Evolutionary conservation across 2,888 invertebrate species (phyloP), one percentile per base, ranked within the genome.

Genomic region (Panopea generosa): DNA sequence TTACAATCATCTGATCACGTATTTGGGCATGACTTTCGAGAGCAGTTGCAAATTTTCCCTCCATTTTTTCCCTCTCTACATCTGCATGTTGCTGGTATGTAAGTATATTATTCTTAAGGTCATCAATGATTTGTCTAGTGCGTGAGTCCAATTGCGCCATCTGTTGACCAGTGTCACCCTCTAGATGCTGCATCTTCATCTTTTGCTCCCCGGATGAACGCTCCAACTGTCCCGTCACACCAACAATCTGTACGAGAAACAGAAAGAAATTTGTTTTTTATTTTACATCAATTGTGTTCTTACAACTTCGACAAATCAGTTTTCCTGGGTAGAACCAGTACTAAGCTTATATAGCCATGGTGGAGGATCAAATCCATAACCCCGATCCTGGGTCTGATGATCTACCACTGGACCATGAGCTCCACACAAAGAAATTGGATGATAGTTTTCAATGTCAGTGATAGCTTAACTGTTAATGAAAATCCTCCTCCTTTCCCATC

Each of bases 21-120:
- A 77, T 76, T 18, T 81, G 84, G 24, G 84, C 86, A 29, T 78
- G 78, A 59, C 86, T 84, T n/a, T 92, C 91, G n/a, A 91, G 72
- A 18, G 81, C 73, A 20, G 77, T 62, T 40, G 84, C 61, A 45
- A 92, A 45, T 57, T 90, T 86, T n/a, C 87, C 82, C 71, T 92
- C 92, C 40, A 90, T 60, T 62, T 90, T 90, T 56, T 92, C 91
- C 43, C 90, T 72, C 60, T 92, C 91, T 0, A 84, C 83, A 20
- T 89, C 89, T 20, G 86, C 83, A 22, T 78, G 80, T 14, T 81
- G 63, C 33, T 88, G 87, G 63, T 82, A 82, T 4, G 83, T 75
- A 6, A 74, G 63, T 27, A 91, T 68, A n/a, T 72, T 83, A 29
- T 86, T 85, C 60, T 87, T 87, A 47, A 90, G 72, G 33, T 92